These are phyloP conservation scores for Meiosimyza platycephala DNA, from an alignment of 2,888 invertebrate genomes.

Conservation along the genomic window DNA sequence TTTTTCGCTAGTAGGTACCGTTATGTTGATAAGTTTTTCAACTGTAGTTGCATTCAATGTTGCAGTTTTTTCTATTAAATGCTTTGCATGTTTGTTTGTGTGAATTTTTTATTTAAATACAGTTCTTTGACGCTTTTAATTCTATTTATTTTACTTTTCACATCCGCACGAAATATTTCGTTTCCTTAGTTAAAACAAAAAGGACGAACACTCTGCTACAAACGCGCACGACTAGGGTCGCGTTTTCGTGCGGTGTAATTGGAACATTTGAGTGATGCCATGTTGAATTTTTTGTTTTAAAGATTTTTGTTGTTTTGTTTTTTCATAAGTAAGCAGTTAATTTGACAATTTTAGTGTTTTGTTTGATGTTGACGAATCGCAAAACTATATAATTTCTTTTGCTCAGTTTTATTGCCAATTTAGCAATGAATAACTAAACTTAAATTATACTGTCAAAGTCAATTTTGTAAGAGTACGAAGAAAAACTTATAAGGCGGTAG, in stretches of 20 bases:
- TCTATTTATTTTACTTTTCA: constrained; percentile 32
- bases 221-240: constrained; percentile 9
- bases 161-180: constrained; percentile 31
- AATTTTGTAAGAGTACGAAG: too few species aligned
- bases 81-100: not conserved
- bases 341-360: constrained; percentile 4
- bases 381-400: not conserved
- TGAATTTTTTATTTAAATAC: constrained; percentile 23
- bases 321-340: not conserved
- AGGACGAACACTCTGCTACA: not conserved
- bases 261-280: constrained; percentile 88
- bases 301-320: not conserved
- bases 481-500: too few species aligned
- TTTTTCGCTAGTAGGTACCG: not conserved
- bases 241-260: constrained; percentile 10
- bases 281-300: constrained; percentile 85
- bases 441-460: too few species aligned
- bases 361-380: constrained; percentile 11
- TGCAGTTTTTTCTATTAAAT: constrained; percentile 2
- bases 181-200: constrained; percentile 14
- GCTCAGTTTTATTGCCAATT: too few species aligned
- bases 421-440: too few species aligned
- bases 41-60: constrained; percentile 2
- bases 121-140: constrained; percentile 34
- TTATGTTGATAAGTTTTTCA: constrained; percentile 24